A percentile compares a stretch with the other conserved stretches of the same genome.
Conservation (phyloP, 2,797 vertebrate species). For the Falco concolor region DNA sequence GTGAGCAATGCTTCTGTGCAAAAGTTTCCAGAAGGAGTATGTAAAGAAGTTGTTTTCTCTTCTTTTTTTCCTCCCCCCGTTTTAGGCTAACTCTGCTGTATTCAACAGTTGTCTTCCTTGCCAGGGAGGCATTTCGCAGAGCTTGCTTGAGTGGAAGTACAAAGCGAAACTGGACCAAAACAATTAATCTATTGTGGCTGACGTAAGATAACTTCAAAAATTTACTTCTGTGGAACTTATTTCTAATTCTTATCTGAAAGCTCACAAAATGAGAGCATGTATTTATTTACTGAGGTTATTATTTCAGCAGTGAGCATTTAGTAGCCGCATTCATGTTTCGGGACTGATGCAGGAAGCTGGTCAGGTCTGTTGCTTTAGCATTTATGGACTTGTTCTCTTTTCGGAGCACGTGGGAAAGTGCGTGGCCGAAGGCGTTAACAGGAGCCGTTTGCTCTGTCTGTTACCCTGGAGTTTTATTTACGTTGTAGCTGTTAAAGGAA, state of each 20-base stretch:
- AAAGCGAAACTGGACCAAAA: conserved; percentile 87
- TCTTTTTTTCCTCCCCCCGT: accelerated
- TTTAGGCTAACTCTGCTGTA: conserved; percentile 88
- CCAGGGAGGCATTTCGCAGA: conserved; percentile 93
- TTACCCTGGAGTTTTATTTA: background rate
- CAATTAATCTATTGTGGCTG: conserved; percentile 92
- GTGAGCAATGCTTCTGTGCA: too few species aligned
- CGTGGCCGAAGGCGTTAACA: background rate
- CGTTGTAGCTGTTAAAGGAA: background rate
- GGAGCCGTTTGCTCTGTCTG: background rate
- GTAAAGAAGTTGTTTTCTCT: background rate
- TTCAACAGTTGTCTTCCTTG: conserved; percentile 88
- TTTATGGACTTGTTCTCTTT: background rate
- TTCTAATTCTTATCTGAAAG: background rate
- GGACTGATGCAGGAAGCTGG: background rate
- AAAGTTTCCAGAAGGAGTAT: background rate
- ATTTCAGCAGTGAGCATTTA: background rate
- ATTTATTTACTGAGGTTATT: background rate
- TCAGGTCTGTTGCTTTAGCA: background rate
- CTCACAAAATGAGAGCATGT: background rate
- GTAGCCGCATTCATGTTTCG: background rate
- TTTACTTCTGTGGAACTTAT: background rate
- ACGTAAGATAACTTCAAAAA: conserved; percentile 77
- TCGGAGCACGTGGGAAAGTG: accelerated
- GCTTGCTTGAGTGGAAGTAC: conserved; percentile 87